These are phyloP conservation scores for Lepisosteus oculatus DNA, from an alignment of 2,113 vertebrate genomes.

Conservation along the genomic window DNA sequence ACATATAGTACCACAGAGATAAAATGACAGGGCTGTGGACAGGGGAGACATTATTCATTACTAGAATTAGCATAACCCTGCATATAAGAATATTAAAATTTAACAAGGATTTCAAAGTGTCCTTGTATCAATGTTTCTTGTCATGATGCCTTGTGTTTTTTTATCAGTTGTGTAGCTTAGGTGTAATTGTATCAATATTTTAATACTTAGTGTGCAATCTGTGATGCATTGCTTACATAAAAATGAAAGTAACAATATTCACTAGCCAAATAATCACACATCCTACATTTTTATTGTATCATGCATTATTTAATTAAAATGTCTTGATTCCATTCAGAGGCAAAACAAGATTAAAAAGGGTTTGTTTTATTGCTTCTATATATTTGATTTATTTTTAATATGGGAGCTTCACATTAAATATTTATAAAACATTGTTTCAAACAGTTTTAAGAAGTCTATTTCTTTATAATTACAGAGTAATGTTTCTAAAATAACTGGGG, in stretches of 20 bases:
- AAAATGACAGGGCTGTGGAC: constrained; percentile 47
- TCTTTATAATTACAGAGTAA: constrained; percentile 76
- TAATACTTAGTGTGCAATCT: constrained; percentile 72
- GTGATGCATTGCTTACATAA: constrained; percentile 72
- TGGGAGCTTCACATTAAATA: constrained; percentile 85
- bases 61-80: constrained; percentile 68
- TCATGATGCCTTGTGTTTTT: constrained; percentile 56
- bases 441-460: constrained; percentile 80
- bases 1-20: constrained; percentile 35
- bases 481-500: constrained; percentile 56
- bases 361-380: constrained; percentile 80
- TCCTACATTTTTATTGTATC: constrained; percentile 74
- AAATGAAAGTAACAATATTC: constrained; percentile 72
- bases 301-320: constrained; percentile 85
- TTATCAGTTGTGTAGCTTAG: constrained; percentile 66
- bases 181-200: constrained; percentile 82
- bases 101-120: constrained; percentile 67
- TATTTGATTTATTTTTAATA: constrained; percentile 85
- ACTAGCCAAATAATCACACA: constrained; percentile 73
- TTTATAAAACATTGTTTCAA: constrained; percentile 79
- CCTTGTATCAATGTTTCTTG: constrained; percentile 52
- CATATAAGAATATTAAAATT: constrained; percentile 73
- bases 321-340: constrained; percentile 73
- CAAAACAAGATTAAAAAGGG: constrained; percentile 80
- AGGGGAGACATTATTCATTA: constrained; percentile 52